These are phyloP conservation scores for Arctopsyche grandis DNA, from an alignment of 1,140 invertebrate genomes.

Conservation along the genomic window DNA sequence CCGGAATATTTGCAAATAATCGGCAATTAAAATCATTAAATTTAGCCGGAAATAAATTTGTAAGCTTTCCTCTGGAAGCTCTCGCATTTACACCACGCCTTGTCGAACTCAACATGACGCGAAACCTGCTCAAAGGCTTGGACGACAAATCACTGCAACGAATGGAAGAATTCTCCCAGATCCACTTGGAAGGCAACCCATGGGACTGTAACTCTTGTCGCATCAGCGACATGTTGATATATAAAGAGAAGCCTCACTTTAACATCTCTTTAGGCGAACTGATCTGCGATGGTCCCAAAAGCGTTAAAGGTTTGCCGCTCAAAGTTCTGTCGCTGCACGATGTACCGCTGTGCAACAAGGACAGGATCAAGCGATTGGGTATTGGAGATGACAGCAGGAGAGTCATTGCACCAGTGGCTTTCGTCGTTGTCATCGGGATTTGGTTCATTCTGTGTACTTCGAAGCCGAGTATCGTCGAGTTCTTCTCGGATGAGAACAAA, in stretches of 20 bases:
- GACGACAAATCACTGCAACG: constrained; percentile 67
- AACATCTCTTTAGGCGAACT: constrained; percentile 64
- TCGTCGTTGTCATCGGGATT: constrained; percentile 35
- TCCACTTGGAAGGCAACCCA: constrained; percentile 71
- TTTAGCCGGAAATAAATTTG: constrained; percentile 70
- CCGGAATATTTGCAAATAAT: constrained; percentile 65
- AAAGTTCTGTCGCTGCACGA: constrained; percentile 59
- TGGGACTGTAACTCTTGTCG: constrained; percentile 77
- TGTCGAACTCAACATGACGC: constrained; percentile 70
- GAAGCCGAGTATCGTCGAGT: constrained; percentile 38
- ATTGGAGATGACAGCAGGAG: constrained; percentile 36
- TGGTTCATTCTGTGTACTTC: constrained; percentile 41
- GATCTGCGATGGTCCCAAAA: constrained; percentile 66
- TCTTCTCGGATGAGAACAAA: constrained; percentile 39
- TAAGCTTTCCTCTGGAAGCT: constrained; percentile 66
- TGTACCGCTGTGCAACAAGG: constrained; percentile 29
- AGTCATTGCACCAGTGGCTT: constrained; percentile 35
- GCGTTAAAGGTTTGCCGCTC: constrained; percentile 64
- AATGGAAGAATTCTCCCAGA: constrained; percentile 64
- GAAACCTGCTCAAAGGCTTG: constrained; percentile 71
- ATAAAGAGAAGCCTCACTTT: constrained; percentile 65
- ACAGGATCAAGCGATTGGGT: constrained; percentile 33
- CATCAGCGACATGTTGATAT: constrained; percentile 67
- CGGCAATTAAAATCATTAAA: constrained; percentile 62
- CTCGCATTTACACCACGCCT: constrained; percentile 68